phyloP scores from a whole-genome alignment of 2,797 vertebrate species.

The Holocentrus rufus region DNA sequence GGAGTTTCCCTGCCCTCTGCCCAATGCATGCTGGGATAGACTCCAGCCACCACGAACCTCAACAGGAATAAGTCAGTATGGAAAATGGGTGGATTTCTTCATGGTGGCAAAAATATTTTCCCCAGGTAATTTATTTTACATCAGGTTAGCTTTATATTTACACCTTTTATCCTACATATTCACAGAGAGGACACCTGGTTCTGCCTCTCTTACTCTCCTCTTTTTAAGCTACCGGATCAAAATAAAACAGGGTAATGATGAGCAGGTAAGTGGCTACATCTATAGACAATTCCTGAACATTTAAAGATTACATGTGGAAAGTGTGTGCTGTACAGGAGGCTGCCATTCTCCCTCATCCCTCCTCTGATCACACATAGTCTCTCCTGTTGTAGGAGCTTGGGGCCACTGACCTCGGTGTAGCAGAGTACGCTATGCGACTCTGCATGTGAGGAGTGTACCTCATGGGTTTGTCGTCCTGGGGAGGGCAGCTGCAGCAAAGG shows the following conservation, averaged over 20 bases:
- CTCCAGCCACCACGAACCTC: no score
- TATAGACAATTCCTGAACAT: constrained; percentile 16
- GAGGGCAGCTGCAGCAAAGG: constrained; percentile 94
- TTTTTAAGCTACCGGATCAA: neutral
- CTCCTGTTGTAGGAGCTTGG: constrained; percentile 89
- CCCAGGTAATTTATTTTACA: no score
- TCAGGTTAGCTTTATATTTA: neutral
- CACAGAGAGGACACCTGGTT: constrained; percentile 4
- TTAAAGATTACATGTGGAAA: constrained; percentile 11
- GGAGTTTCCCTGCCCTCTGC: no score
- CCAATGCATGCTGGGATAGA: no score
- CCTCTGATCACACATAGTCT: constrained; percentile 87
- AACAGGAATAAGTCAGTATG: no score
- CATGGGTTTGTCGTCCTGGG: constrained; percentile 80
- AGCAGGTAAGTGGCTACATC: neutral
- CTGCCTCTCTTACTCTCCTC: neutral
- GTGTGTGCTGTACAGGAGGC: no score
- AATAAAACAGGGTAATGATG: constrained; percentile 7
- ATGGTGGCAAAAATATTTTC: neutral
- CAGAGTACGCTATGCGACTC: constrained; percentile 85
- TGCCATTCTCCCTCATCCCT: no score
- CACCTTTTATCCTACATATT: constrained; percentile 10
- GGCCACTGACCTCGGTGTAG: constrained; percentile 81
- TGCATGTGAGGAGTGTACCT: constrained; percentile 67
- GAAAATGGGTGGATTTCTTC: no score